Base-by-base conservation (phyloP, 1,140 invertebrate genomes). In the Geopemphigus sp. region DNA sequence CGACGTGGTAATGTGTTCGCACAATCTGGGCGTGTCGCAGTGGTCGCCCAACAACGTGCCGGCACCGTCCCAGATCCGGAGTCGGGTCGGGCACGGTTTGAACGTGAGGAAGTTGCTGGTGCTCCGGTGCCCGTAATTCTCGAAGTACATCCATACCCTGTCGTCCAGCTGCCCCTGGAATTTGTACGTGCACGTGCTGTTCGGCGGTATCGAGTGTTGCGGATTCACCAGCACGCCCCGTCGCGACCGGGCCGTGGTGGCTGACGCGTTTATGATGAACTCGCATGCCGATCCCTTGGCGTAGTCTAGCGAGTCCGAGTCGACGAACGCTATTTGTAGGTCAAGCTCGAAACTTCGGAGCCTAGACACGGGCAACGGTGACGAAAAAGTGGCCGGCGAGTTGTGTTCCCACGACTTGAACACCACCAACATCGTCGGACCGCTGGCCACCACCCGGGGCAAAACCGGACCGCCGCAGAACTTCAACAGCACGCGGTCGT, bases 381-480 rank as follows among this genome's bases (percentile, higher is more conserved):
- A 80, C 39, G 81, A 80, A 14, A 81, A 81, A 68, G 83, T 39
- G 83, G 83, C 63, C 82, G 84, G 82, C 61, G 84, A 78, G 74
- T 83, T 54, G 83, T 82, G 82, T 83, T 84, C 80, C 83, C 83
- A 76, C 83, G 85, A 84, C 83, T 85, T 70, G 84, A 95, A 94
- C 26, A 93, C 93, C 1, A 95, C 91, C n/a, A 94, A 86, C 90
- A 95, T 94, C 82, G 91, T 90, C 0, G 93, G 90, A 1, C 93
- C 92, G 32, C 91, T 88, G 66, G 90, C 89, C 19, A 91, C 89
- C 19, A 95, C 90, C 59, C 89, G 86, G 0, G 93, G 92, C 82
- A 95, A 86, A 85, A 91, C 92, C 85, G 92, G 91, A 15, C 93
- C 94, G 6, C 94, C 94, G 84, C 95, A 96, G 84, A 95, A 95